Evolutionary conservation across 2,113 vertebrate species (phyloP).

Genomic region (Podilymbus podiceps): DNA sequence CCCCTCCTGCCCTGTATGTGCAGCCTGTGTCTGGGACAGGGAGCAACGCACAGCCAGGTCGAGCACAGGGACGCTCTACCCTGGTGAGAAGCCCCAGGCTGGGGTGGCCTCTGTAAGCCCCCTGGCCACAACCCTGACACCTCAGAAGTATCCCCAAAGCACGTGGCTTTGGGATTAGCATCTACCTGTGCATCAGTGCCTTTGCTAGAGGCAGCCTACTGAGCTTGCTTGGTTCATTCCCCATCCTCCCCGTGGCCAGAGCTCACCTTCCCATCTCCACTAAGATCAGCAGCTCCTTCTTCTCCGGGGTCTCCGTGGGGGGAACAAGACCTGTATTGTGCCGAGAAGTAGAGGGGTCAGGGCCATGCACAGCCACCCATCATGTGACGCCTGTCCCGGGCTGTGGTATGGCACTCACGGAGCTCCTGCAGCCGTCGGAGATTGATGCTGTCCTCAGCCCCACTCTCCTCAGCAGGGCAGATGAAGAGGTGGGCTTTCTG

Average conservation of each 20-base stretch:
- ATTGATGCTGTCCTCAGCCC: conserved; percentile 93
- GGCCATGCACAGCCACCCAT: accelerated
- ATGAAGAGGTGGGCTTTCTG: conserved; percentile 96
- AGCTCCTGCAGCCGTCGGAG: conserved; percentile 94
- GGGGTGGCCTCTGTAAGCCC: background rate
- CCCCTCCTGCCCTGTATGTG: accelerated
- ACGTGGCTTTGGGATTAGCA: accelerated
- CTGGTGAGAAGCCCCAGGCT: accelerated
- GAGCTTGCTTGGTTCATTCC: background rate
- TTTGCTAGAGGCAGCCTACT: background rate
- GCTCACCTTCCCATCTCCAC: conserved; percentile 94
- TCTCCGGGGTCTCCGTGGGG: conserved; percentile 83
- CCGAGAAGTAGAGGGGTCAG: background rate
- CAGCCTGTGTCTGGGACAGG: background rate
- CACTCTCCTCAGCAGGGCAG: conserved; percentile 79
- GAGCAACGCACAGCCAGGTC: background rate
- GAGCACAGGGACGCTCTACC: accelerated
- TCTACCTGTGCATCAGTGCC: accelerated
- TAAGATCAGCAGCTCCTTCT: conserved; percentile 90
- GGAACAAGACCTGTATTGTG: conserved; percentile 78
- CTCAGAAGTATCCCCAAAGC: background rate
- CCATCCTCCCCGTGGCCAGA: accelerated
- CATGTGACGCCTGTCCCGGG: accelerated
- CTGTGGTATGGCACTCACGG: conserved; percentile 74
- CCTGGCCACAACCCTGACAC: background rate